A percentile compares a stretch with the other conserved stretches of the same genome.
phyloP scores from a whole-genome alignment of 2,888 invertebrate species.

The Cephalotes varians region DNA sequence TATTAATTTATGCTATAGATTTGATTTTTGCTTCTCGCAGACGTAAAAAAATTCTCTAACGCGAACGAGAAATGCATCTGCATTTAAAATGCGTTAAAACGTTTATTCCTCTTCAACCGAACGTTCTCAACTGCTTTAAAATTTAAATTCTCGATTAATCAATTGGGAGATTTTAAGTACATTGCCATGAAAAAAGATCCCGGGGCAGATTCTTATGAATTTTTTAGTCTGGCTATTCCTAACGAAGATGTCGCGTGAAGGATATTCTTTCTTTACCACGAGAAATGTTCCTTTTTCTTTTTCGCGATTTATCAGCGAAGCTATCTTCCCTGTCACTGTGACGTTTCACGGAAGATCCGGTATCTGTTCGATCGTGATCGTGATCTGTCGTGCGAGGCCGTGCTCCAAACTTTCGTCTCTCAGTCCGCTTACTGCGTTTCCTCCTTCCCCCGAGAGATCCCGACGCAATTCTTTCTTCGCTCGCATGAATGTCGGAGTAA shows the following conservation, averaged over 20 bases:
- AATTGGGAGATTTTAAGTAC: background rate
- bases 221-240: background rate
- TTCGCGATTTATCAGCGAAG: slow-evolving; percentile 32
- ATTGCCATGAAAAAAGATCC: background rate
- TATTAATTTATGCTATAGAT: background rate
- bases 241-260: background rate
- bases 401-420: background rate
- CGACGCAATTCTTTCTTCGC: slow-evolving; percentile 14
- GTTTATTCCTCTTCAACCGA: background rate
- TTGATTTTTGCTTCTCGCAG: background rate
- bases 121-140: background rate
- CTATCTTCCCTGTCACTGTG: slow-evolving; percentile 27
- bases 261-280: slow-evolving; percentile 50
- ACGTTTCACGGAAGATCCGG: slow-evolving; percentile 32
- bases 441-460: background rate
- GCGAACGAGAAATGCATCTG: background rate
- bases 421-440: slow-evolving; percentile 29
- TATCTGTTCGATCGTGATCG: slow-evolving; percentile 2
- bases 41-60: background rate
- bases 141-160: slow-evolving; percentile 5
- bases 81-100: background rate
- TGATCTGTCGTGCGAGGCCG: slow-evolving; percentile 20
- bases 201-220: background rate
- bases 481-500: background rate
- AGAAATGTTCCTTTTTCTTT: slow-evolving; percentile 15